Base-by-base conservation (phyloP, 2,888 invertebrate species). In the Lasioglossum lativentre region DNA sequence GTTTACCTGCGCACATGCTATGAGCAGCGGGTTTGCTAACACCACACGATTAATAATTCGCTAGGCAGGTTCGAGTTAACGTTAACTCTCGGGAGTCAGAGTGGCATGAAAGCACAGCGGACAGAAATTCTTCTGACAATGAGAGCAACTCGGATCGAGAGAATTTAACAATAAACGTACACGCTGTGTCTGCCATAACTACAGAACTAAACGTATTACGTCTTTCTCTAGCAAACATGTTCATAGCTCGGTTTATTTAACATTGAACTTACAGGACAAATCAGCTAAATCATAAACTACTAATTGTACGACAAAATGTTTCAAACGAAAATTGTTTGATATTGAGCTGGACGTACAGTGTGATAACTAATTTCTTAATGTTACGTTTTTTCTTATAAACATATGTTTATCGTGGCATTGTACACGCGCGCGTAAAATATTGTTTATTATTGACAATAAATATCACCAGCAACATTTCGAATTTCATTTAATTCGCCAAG, bases 11-110 rank as follows among this genome's bases (percentile, higher is more conserved):
- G 40, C 27, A 10, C 27, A 34, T 56, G 27, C 52, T 27, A 19
- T n/a, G 30, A 30, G 6, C 68, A n/a, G 47, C 47, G 19, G 47
- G 76, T 77, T 77, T 47, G 71, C 71, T 56, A 23, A 40, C 12
- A 59, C 71, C 71, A 56, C 78, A 59, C 14, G n/a, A 56, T 71
- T 71, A 78, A 78, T 78, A 71, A 78, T 56, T 27, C 14, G 56
- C 30, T 40, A 14, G 30, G 16, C 30, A 19, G 10, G 71, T 40
- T 78, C 23, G 16, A 19, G 23, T n/a, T 47, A 38, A 47, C 47
- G 23, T 77, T 77, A 68, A 47, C 72, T 77, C 76, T 38, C 34
- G 38, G 47, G 47, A 68, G 34, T 38, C 30, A 23, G 34, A n/a
- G 23, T 3, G 16, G 34, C n/a, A 19, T n/a, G n/a, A n/a, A 66